Conservation (phyloP, 2,113 vertebrate species). For the Manacus vitellinus region DNA sequence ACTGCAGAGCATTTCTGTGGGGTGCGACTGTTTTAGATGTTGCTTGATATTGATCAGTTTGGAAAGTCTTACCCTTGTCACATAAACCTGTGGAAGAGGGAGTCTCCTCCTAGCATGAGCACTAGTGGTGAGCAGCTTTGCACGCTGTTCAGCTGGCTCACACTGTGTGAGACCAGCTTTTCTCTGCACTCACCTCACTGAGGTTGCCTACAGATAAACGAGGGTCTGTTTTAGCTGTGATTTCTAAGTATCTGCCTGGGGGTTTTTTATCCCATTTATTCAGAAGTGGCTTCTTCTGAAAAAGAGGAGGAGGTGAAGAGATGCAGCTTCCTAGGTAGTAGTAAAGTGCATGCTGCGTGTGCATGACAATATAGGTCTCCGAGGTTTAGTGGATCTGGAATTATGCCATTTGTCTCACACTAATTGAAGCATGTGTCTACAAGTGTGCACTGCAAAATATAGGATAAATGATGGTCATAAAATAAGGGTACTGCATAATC, state of each 20-base stretch:
- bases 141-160: neutral
- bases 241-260: neutral
- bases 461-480: conserved; percentile 1
- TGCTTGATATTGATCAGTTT: neutral
- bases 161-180: neutral
- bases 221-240: neutral
- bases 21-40: neutral
- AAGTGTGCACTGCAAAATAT: neutral
- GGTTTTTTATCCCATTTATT: conserved; percentile 39
- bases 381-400: conserved; percentile 50
- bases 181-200: neutral
- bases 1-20: neutral
- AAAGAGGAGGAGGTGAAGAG: conserved; percentile 19
- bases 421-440: conserved; percentile 47
- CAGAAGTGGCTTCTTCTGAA: conserved; percentile 2
- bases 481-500: neutral
- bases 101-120: neutral
- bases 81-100: neutral
- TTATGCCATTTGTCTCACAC: conserved; percentile 36
- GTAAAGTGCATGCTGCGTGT: neutral
- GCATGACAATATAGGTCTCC: conserved; percentile 34
- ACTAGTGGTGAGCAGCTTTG: neutral
- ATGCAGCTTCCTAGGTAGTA: neutral
- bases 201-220: neutral
- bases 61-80: neutral